phyloP scores from a whole-genome alignment of 2,113 vertebrate species.

The Bos indicus region DNA sequence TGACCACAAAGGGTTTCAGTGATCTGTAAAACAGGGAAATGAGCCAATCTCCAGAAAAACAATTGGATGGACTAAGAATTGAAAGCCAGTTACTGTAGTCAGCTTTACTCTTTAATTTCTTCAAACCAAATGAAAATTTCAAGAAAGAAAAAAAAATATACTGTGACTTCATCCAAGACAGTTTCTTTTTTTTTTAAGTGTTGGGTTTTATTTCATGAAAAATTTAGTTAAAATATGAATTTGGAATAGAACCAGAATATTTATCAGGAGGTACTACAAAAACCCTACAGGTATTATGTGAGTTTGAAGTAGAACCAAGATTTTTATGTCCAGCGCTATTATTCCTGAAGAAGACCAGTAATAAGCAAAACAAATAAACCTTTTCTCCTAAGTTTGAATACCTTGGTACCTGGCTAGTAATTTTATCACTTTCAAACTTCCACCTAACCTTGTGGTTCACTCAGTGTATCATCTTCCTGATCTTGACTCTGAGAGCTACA shows the following conservation, averaged over 20 bases:
- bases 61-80: neutral
- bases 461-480: neutral
- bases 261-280: neutral
- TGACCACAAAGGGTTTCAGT: constrained; percentile 49
- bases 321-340: neutral
- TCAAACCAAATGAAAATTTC: neutral
- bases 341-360: neutral
- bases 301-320: neutral
- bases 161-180: neutral
- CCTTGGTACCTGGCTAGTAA: too few relatives aligned
- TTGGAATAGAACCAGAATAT: neutral
- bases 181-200: neutral
- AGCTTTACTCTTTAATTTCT: neutral
- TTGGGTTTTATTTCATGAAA: neutral
- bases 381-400: neutral
- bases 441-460: neutral
- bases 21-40: constrained; percentile 60
- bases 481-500: neutral
- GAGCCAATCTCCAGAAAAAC: neutral
- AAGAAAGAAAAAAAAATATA: neutral
- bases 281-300: neutral
- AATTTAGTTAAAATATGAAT: neutral
- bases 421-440: neutral
- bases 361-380: neutral
- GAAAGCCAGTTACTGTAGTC: neutral